Evolutionary conservation across 2,113 vertebrate species (phyloP).

Genomic region (Coregonus clupeaformis): DNA sequence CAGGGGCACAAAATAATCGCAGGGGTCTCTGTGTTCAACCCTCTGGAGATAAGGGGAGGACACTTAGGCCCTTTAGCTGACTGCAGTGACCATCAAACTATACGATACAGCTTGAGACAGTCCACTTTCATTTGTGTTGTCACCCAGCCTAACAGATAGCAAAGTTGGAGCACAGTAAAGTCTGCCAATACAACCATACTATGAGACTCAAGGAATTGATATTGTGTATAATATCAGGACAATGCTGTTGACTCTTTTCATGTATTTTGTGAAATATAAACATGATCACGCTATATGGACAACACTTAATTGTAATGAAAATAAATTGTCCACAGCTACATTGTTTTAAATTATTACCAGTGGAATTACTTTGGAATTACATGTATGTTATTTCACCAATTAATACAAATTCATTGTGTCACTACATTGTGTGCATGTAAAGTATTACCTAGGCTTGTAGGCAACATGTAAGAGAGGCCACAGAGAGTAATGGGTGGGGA

Average conservation of each 20-base stretch:
- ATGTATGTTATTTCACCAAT: neutral
- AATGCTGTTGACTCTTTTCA: neutral
- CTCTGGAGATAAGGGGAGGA: neutral
- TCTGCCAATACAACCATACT: neutral
- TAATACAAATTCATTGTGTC: neutral
- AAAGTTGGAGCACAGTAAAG: neutral
- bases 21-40: neutral
- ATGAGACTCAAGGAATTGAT: neutral
- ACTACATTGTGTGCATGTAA: neutral
- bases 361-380: too few relatives aligned
- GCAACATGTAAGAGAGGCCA: neutral
- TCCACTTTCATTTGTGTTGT: neutral
- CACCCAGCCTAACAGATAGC: neutral
- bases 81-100: neutral
- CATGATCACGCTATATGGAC: neutral
- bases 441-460: neutral
- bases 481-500: neutral
- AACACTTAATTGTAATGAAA: neutral
- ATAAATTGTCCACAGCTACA: too few relatives aligned
- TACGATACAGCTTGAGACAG: neutral
- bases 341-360: too few relatives aligned
- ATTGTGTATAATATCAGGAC: neutral
- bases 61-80: neutral
- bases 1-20: too few relatives aligned
- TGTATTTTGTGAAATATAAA: neutral